These are phyloP conservation scores for Hapalemur alaotrensis DNA, from an alignment of 2,797 vertebrate genomes.

Conservation along the genomic window DNA sequence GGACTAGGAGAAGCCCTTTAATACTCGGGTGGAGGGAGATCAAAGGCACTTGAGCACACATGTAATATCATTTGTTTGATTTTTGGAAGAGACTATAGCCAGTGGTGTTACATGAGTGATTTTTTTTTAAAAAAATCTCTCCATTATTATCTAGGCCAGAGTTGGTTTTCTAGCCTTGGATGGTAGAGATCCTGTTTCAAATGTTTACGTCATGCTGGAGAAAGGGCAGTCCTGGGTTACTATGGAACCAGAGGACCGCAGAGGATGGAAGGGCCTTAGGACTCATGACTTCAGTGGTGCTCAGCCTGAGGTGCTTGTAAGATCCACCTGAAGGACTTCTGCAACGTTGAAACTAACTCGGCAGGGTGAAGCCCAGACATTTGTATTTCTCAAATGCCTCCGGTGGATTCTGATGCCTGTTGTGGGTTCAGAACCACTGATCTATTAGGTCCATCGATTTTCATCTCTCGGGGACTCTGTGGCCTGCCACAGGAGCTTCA, in stretches of 20 bases:
- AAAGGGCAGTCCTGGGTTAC: background rate
- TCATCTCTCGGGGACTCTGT: background rate
- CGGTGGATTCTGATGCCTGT: background rate
- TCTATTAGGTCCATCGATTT: constrained; percentile 24
- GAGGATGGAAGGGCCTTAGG: background rate
- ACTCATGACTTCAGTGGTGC: background rate
- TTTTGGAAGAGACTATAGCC: background rate
- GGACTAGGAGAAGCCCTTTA: background rate
- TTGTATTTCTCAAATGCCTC: background rate
- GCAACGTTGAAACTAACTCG: background rate
- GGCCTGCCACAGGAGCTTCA: background rate
- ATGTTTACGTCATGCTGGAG: background rate
- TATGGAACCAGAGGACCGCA: background rate
- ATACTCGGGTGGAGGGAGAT: background rate
- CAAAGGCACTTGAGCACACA: background rate
- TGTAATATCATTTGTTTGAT: background rate
- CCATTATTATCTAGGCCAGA: background rate
- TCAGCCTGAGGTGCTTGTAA: background rate
- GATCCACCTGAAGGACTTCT: background rate
- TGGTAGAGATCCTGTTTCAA: background rate
- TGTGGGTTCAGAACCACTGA: background rate
- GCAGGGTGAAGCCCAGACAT: background rate
- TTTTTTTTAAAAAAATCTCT: background rate
- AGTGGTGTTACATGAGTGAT: background rate
- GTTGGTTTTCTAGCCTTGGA: background rate